Evolutionary conservation across 2,888 invertebrate genomes (phyloP).

Genomic region (Sphaeridia pumilis): DNA sequence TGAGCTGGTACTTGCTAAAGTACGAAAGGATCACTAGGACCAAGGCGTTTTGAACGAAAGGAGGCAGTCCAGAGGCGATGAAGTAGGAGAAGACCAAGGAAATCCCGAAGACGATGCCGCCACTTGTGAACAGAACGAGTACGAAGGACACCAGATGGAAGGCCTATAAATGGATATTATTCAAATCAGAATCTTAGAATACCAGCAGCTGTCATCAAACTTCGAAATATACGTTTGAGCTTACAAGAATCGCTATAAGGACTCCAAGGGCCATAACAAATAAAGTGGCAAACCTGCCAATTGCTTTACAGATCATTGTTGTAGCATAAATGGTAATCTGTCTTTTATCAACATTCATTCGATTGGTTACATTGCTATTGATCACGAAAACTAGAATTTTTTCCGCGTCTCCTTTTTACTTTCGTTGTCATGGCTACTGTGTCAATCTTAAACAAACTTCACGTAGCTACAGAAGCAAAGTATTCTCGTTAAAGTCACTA

Average conservation of each 20-base stretch:
- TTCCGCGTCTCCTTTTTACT: too few species aligned
- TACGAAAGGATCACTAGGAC: slow-evolving; percentile 8
- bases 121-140: background rate
- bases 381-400: too few species aligned
- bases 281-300: slow-evolving; percentile 8
- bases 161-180: slow-evolving; percentile 1
- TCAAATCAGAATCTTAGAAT: background rate
- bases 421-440: too few species aligned
- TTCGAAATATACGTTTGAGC: background rate
- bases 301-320: background rate
- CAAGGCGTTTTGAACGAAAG: background rate
- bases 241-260: too few species aligned
- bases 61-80: background rate
- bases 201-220: background rate
- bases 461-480: background rate
- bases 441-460: background rate
- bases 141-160: slow-evolving; percentile 12
- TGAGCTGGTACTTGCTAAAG: slow-evolving; percentile 13
- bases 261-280: too few species aligned
- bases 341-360: too few species aligned
- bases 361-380: too few species aligned
- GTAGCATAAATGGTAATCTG: too few species aligned
- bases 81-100: slow-evolving; percentile 4
- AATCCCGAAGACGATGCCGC: slow-evolving; percentile 5
- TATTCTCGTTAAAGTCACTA: background rate